Conservation (phyloP, 2,113 vertebrate species). For the Chiloscyllium plagiosum region DNA sequence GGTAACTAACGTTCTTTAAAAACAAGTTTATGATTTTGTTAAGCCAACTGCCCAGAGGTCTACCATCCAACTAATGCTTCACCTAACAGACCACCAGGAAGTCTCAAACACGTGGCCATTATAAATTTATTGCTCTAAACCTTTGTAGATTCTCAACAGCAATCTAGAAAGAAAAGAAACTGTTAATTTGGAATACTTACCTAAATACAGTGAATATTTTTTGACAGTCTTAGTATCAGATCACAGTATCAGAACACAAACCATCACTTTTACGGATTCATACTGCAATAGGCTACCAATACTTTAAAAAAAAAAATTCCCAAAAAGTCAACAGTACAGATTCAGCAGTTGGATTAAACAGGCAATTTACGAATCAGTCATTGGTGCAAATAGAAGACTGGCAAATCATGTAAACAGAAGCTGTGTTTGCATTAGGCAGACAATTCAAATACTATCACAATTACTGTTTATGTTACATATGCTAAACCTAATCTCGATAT, state of each 20-base stretch:
- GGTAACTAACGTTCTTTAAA: background rate
- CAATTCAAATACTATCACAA: constrained; percentile 2
- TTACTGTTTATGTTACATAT: background rate
- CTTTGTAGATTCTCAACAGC: background rate
- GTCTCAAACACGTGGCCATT: background rate
- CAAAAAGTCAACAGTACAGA: background rate
- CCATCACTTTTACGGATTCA: background rate
- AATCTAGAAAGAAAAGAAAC: background rate
- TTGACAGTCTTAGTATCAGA: background rate
- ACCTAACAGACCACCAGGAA: background rate
- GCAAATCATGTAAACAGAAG: constrained; percentile 4
- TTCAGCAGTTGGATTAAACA: background rate
- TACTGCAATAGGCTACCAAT: background rate
- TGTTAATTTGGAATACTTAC: background rate
- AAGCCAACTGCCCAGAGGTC: background rate
- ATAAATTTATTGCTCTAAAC: background rate
- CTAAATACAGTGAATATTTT: background rate
- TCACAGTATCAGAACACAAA: background rate
- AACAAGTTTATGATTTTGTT: background rate
- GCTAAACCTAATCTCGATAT: background rate
- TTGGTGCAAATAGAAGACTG: background rate
- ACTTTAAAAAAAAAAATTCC: background rate
- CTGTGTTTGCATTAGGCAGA: background rate
- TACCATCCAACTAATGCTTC: background rate
- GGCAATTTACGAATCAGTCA: background rate